phyloP scores from a whole-genome alignment of 2,797 vertebrate genomes.

The Coccyzus lansbergi region DNA sequence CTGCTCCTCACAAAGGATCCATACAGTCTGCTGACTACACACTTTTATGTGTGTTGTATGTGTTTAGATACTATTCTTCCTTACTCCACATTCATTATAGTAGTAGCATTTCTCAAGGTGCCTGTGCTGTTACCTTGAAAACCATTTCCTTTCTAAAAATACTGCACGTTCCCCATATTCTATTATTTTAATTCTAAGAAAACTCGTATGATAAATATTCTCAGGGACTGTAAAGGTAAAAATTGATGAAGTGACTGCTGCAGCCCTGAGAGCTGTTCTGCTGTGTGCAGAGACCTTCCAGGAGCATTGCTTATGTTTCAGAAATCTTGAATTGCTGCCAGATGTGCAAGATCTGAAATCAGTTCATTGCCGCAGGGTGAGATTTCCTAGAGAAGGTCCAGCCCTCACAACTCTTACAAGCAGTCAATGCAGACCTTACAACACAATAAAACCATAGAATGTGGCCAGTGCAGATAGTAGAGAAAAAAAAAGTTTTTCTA shows the following conservation, averaged over 20 bases:
- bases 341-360: background rate
- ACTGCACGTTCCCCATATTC: background rate
- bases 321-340: slow-evolving; percentile 4
- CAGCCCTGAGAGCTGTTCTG: background rate
- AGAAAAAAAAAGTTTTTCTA: background rate
- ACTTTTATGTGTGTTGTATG: background rate
- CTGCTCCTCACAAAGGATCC: background rate
- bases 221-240: background rate
- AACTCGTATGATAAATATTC: background rate
- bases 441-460: background rate
- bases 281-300: background rate
- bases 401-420: background rate
- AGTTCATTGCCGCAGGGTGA: background rate
- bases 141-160: background rate
- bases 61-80: background rate
- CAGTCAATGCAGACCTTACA: background rate
- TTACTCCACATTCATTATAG: background rate
- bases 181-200: background rate
- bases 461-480: background rate
- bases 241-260: background rate
- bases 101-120: background rate
- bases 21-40: background rate
- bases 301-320: background rate
- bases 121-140: background rate
- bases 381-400: background rate